A percentile compares a stretch with the other conserved stretches of the same genome.
phyloP scores from a whole-genome alignment of 2,888 invertebrate species.

The Automeris io region DNA sequence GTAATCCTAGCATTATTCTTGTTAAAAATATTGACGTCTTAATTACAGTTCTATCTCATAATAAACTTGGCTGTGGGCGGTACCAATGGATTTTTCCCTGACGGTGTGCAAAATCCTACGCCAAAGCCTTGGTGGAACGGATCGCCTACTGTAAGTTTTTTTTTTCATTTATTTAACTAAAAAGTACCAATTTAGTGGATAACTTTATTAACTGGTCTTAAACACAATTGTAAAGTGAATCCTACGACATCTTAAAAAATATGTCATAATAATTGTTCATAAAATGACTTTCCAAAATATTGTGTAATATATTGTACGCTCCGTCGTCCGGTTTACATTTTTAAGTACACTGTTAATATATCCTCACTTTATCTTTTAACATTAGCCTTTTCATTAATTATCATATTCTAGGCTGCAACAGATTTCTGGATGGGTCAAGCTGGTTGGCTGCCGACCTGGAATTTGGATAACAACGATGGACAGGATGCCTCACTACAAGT shows the following conservation, averaged over 20 bases:
- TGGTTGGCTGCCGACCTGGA: conserved; percentile 79
- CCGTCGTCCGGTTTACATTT: no score
- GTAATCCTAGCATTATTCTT: neutral
- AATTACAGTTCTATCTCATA: conserved; percentile 76
- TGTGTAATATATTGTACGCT: no score
- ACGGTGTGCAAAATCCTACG: conserved; percentile 70
- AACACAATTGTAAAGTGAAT: no score
- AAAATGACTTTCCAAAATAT: no score
- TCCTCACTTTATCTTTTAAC: no score
- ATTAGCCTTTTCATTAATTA: no score
- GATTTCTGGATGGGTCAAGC: conserved; percentile 80
- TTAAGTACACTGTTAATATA: no score
- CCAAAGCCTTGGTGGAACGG: conserved; percentile 79
- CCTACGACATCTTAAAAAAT: no score
- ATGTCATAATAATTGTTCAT: no score
- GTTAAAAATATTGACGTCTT: neutral
- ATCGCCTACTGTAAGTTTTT: conserved; percentile 64
- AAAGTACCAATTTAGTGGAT: no score
- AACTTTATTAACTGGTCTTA: no score
- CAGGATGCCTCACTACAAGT: conserved; percentile 79
- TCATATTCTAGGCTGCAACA: conserved; percentile 66
- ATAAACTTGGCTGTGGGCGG: conserved; percentile 83
- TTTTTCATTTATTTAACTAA: no score
- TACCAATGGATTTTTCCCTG: conserved; percentile 80
- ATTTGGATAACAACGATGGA: conserved; percentile 61